These are phyloP conservation scores for Gila orcuttii DNA, from an alignment of 2,113 vertebrate genomes.

Conservation along the genomic window DNA sequence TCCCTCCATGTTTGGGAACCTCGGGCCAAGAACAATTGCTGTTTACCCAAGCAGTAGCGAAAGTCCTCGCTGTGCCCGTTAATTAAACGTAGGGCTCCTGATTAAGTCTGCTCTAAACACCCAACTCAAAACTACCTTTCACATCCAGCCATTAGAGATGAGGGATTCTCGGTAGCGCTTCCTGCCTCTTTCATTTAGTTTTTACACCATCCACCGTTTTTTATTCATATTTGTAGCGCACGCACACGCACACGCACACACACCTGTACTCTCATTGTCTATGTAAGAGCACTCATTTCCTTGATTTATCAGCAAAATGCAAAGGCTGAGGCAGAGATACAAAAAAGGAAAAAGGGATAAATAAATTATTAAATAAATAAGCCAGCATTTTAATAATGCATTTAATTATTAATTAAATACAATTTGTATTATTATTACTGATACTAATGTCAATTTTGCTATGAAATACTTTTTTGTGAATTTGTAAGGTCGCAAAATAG, in stretches of 20 bases:
- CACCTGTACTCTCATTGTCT: conserved; percentile 53
- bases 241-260: too few species aligned
- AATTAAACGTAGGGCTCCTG: conserved; percentile 83
- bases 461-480: neutral
- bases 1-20: conserved; percentile 77
- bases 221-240: conserved; percentile 51
- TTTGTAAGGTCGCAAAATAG: neutral
- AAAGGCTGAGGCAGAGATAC: neutral
- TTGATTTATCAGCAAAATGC: conserved; percentile 55
- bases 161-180: conserved; percentile 54
- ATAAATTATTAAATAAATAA: neutral
- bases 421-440: neutral
- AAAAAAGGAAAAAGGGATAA: conserved; percentile 14
- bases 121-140: conserved; percentile 72
- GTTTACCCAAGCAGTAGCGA: conserved; percentile 84
- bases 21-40: conserved; percentile 82
- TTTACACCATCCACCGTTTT: conserved; percentile 27
- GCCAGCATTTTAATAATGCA: too few species aligned
- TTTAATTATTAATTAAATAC: too few species aligned
- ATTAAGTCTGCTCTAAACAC: conserved; percentile 80
- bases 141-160: conserved; percentile 66
- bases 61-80: conserved; percentile 76
- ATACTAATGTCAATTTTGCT: neutral
- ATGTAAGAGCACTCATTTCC: conserved; percentile 59
- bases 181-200: conserved; percentile 45